Evolutionary conservation across 53 echinoderm and acorn worm genomes (phyloP).

Genomic region (Zoroaster sp.): DNA sequence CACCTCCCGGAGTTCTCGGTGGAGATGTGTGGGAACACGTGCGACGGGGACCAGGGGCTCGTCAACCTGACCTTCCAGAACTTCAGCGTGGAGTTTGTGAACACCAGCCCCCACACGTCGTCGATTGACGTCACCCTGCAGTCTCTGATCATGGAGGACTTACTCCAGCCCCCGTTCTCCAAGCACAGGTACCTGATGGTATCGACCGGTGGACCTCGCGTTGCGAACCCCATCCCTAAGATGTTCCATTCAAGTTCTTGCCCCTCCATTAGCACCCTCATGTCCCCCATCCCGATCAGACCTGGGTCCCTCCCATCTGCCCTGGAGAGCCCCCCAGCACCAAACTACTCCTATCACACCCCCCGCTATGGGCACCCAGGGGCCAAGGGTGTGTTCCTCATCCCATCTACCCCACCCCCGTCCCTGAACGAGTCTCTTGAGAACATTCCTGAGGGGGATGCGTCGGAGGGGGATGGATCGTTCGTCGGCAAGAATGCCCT

Average conservation of each 20-base stretch:
- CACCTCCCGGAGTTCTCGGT: constrained; percentile 86
- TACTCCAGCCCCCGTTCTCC: constrained; percentile 76
- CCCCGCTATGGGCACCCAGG: constrained; percentile 23
- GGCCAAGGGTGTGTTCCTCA: constrained; percentile 35
- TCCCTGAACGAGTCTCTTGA: constrained; percentile 79
- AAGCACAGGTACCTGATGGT: constrained; percentile 87
- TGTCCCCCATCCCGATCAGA: constrained; percentile 67
- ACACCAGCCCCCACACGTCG: constrained; percentile 68
- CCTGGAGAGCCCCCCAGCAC: constrained; percentile 56
- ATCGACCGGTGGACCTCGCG: constrained; percentile 61
- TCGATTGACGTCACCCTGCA: constrained; percentile 79
- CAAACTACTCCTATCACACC: constrained; percentile 44
- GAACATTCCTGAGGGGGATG: constrained; percentile 37
- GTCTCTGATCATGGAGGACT: constrained; percentile 88
- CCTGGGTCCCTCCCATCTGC: constrained; percentile 84
- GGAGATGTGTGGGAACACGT: constrained; percentile 82
- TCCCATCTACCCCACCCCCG: constrained; percentile 90
- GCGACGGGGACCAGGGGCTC: constrained; percentile 93
- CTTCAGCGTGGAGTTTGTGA: constrained; percentile 91
- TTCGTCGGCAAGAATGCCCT: constrained; percentile 60
- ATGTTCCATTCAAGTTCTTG: constrained; percentile 94
- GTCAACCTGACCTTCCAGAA: constrained; percentile 82
- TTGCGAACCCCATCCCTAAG: constrained; percentile 39
- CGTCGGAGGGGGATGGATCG: background rate
- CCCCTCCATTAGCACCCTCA: constrained; percentile 78